phyloP scores from a whole-genome alignment of 2,797 vertebrate genomes.

The Kryptolebias ocellatus region DNA sequence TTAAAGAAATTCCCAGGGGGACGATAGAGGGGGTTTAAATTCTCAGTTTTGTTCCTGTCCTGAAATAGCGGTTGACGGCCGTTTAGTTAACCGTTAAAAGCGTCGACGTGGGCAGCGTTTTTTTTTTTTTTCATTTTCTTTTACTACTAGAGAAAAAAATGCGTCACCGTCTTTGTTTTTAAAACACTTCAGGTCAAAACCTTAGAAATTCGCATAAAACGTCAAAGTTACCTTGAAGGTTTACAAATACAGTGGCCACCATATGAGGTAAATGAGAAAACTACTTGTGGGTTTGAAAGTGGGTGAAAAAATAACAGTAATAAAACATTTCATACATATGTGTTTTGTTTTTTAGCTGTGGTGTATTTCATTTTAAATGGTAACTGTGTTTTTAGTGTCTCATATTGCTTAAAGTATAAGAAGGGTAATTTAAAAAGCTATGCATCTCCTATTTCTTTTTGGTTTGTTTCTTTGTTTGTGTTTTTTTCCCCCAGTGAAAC shows the following conservation, averaged over 20 bases:
- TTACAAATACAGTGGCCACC: background rate
- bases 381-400: no score
- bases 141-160: conserved; percentile 27
- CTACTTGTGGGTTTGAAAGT: background rate
- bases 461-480: background rate
- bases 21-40: accelerated
- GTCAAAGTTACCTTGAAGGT: background rate
- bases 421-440: no score
- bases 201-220: background rate
- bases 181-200: background rate
- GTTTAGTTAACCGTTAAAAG: conserved; percentile 1
- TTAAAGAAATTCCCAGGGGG: background rate
- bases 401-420: no score
- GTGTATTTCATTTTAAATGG: background rate
- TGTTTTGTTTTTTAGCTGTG: background rate
- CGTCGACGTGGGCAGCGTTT: background rate
- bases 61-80: conserved; percentile 33
- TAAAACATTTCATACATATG: no score
- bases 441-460: no score
- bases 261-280: background rate
- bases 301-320: background rate
- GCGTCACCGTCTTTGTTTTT: conserved; percentile 20
- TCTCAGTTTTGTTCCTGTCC: background rate
- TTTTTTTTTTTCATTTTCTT: background rate
- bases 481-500: background rate